A percentile compares a stretch with the other conserved stretches of the same genome.
Conservation (phyloP, 2,888 invertebrate genomes). For the Lithophane semibrunnea region DNA sequence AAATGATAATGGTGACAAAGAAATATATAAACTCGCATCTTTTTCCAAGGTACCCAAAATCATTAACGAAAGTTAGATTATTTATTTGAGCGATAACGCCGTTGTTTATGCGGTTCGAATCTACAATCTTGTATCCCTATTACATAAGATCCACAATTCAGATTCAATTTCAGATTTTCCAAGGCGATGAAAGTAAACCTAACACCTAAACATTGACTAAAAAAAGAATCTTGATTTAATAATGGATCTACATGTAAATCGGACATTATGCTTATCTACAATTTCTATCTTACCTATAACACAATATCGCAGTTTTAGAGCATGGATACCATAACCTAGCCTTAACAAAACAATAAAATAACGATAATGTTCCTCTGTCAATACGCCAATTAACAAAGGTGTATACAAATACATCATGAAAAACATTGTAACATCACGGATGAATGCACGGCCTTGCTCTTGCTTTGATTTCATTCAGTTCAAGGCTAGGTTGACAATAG, state of each 20-base stretch:
- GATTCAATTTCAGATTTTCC: background rate
- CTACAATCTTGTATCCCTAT: background rate
- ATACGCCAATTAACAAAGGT: no score
- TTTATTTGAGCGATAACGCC: background rate
- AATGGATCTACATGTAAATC: no score
- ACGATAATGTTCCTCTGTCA: background rate
- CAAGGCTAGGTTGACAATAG: slow-evolving; percentile 18
- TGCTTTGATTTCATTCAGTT: slow-evolving; percentile 11
- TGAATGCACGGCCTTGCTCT: slow-evolving; percentile 21
- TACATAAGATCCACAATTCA: background rate
- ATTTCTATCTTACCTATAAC: no score
- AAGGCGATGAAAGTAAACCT: background rate
- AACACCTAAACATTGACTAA: background rate
- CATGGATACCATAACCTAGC: no score
- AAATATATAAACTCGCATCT: background rate
- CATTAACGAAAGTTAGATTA: background rate
- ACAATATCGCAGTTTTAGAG: no score
- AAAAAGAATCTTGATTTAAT: no score
- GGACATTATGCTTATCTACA: no score
- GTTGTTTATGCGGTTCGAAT: background rate
- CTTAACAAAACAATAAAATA: background rate
- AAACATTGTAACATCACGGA: slow-evolving; percentile 12
- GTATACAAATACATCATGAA: background rate
- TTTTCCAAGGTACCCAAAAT: background rate
- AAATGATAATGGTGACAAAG: background rate